These are phyloP conservation scores for Thaumatotibia leucotreta DNA, from an alignment of 1,140 invertebrate species.

Conservation along the genomic window DNA sequence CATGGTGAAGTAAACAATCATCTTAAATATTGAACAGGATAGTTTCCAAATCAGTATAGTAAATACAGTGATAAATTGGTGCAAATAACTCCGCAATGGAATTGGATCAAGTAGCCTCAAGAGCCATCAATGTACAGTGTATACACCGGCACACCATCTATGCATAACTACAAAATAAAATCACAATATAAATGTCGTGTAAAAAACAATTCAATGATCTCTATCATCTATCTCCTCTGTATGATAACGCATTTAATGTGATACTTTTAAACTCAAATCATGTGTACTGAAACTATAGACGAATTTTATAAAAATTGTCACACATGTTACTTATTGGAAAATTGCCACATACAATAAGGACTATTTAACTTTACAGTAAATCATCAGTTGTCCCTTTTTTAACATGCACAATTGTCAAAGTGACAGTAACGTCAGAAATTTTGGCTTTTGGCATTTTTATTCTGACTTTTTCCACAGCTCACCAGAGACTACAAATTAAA, in stretches of 20 bases:
- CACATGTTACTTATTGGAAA: too few relatives aligned
- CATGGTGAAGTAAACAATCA: background rate
- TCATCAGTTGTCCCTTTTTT: too few relatives aligned
- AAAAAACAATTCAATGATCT: background rate
- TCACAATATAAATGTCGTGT: constrained; percentile 8
- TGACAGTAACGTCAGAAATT: too few relatives aligned
- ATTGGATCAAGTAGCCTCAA: background rate
- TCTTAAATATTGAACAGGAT: background rate
- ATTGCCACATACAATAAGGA: too few relatives aligned
- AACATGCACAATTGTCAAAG: too few relatives aligned
- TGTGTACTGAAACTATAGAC: too few relatives aligned
- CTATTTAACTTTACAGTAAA: too few relatives aligned
- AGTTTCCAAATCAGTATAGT: background rate
- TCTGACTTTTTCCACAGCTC: too few relatives aligned
- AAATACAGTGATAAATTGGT: background rate
- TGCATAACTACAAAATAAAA: constrained; percentile 8
- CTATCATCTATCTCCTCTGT: background rate
- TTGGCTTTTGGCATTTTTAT: too few relatives aligned
- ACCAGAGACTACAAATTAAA: too few relatives aligned
- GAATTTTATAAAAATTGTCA: too few relatives aligned
- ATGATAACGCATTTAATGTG: background rate
- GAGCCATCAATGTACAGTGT: background rate
- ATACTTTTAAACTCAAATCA: background rate
- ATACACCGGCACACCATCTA: background rate
- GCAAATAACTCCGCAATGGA: background rate